phyloP scores from a whole-genome alignment of 35 echinoderm and acorn worm genomes.

The Patiria miniata region DNA sequence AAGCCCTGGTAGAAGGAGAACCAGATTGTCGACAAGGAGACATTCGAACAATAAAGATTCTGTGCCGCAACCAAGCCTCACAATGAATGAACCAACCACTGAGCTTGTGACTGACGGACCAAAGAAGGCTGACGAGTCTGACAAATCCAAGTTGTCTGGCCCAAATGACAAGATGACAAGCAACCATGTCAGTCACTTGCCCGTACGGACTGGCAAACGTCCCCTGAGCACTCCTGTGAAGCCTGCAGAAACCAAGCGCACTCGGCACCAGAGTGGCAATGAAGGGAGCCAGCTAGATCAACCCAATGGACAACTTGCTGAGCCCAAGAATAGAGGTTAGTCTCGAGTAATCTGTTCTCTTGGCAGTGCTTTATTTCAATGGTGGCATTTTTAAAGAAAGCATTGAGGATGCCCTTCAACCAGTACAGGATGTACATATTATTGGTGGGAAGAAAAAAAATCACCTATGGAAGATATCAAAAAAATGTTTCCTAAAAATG shows the following conservation, averaged over 20 bases:
- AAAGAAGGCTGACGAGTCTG: background rate
- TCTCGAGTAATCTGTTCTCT: background rate
- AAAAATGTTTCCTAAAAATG: too few relatives aligned
- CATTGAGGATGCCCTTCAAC: too few relatives aligned
- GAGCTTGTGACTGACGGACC: background rate
- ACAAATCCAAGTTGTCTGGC: background rate
- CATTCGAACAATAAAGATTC: background rate
- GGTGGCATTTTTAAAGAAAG: background rate
- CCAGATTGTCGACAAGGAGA: constrained; percentile 38
- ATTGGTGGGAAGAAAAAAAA: too few relatives aligned
- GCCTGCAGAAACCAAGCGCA: constrained; percentile 9
- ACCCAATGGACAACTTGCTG: background rate
- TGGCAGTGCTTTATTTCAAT: background rate
- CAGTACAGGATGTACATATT: too few relatives aligned
- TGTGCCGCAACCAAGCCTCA: background rate
- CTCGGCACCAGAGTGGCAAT: background rate
- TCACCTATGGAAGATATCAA: too few relatives aligned
- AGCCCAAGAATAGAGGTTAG: background rate
- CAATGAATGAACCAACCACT: background rate
- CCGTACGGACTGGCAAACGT: background rate
- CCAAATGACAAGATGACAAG: background rate
- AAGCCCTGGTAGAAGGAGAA: constrained; percentile 31
- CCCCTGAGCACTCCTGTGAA: background rate
- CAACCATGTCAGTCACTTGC: constrained; percentile 8
- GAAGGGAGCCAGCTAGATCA: background rate